phyloP scores from a whole-genome alignment of 35 echinoderm and acorn worm species.

The Antedon bifida region DNA sequence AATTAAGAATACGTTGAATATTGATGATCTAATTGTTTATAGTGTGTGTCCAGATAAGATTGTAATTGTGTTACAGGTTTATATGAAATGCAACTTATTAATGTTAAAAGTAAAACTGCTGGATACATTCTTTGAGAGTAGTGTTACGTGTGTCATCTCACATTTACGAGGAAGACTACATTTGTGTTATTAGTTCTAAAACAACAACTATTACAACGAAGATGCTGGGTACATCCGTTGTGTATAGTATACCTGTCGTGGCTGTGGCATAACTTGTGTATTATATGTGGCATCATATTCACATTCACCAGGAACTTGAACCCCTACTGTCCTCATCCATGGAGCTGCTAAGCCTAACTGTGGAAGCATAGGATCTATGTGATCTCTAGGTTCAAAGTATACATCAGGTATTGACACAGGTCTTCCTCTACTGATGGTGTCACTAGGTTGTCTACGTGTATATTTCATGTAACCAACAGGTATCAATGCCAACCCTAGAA shows the following conservation, averaged over 20 bases:
- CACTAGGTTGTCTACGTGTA: neutral
- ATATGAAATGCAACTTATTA: no score
- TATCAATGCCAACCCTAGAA: neutral
- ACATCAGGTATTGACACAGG: neutral
- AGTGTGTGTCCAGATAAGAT: no score
- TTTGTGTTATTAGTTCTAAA: no score
- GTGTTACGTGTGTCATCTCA: no score
- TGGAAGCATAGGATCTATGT: neutral
- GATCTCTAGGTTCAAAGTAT: neutral
- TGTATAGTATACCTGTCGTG: neutral
- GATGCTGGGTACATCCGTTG: neutral
- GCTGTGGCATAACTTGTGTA: neutral
- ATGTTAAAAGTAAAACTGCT: no score
- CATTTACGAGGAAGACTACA: no score
- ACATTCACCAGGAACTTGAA: neutral
- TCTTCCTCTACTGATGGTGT: neutral
- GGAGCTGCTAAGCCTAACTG: neutral
- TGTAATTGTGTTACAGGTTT: no score
- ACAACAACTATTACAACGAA: neutral
- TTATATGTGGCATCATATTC: neutral
- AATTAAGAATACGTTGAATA: no score
- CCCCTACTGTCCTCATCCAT: neutral
- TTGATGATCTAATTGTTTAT: no score
- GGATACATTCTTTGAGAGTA: no score
- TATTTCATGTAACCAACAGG: neutral